A percentile compares a stretch with the other conserved stretches of the same genome.
phyloP scores from a whole-genome alignment of 2,113 vertebrate genomes.

The Leucoraja erinaceus region DNA sequence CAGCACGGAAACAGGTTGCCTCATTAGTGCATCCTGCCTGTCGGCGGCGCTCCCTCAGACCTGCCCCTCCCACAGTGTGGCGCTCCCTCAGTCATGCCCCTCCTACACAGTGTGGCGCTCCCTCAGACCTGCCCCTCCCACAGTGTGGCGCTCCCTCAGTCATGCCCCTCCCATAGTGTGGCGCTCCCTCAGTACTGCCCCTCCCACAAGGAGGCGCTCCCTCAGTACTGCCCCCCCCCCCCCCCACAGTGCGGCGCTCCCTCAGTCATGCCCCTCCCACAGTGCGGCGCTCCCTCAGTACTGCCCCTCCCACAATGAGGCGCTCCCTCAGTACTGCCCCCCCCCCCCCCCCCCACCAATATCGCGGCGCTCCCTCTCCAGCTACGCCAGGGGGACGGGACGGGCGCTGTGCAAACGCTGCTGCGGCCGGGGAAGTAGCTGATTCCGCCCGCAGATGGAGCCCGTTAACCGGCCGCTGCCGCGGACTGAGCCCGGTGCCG shows the following conservation, averaged over 20 bases:
- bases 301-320: background rate
- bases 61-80: too few relatives aligned
- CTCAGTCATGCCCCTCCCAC: background rate
- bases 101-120: background rate
- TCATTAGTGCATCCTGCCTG: too few relatives aligned
- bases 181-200: background rate
- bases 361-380: background rate
- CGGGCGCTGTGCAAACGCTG: background rate
- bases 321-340: too few relatives aligned
- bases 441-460: slow-evolving; percentile 2
- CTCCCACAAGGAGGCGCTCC: background rate
- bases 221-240: too few relatives aligned
- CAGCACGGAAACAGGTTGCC: too few relatives aligned
- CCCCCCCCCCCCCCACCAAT: background rate
- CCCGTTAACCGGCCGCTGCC: too few relatives aligned
- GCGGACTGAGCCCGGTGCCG: background rate
- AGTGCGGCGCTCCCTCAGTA: background rate
- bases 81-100: background rate
- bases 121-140: background rate
- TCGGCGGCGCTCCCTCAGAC: too few relatives aligned
- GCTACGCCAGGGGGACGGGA: too few relatives aligned
- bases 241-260: background rate
- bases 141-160: background rate
- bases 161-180: background rate
- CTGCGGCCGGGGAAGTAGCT: background rate